phyloP scores from a whole-genome alignment of 2,113 vertebrate species.

The Gavia stellata region DNA sequence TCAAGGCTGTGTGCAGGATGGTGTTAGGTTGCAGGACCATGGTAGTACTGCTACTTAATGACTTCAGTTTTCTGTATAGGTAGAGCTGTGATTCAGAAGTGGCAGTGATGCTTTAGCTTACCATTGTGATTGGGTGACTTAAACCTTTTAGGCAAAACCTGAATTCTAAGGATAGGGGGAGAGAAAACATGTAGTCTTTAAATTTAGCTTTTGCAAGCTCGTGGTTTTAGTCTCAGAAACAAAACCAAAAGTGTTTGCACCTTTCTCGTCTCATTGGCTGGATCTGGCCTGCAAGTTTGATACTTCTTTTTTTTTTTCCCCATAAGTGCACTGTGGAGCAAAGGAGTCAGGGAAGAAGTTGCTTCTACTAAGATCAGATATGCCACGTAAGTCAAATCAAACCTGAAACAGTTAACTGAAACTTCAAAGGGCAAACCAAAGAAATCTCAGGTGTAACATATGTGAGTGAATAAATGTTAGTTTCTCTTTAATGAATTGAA shows the following conservation, averaged over 20 bases:
- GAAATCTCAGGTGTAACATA: not conserved
- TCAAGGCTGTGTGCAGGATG: accelerated
- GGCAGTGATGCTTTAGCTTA: not conserved
- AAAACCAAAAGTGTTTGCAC: not conserved
- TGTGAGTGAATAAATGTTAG: not conserved
- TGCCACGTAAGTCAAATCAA: not conserved
- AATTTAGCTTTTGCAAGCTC: not conserved
- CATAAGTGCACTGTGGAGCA: not conserved
- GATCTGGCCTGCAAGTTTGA: not conserved
- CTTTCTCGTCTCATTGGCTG: not conserved
- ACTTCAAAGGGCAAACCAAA: not conserved
- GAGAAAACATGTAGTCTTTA: not conserved
- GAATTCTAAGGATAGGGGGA: not conserved
- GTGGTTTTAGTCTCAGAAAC: not conserved
- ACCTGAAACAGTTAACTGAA: not conserved
- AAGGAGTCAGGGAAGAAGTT: not conserved
- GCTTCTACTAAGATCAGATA: not conserved
- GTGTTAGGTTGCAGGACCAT: not conserved
- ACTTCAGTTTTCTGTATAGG: not conserved
- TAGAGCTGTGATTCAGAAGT: not conserved
- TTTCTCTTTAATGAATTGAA: not conserved
- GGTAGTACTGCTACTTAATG: not conserved
- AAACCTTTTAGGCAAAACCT: not conserved
- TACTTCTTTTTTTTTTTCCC: not conserved
- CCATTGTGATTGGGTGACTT: not conserved